Evolutionary conservation across 2,888 invertebrate species (phyloP), one percentile per base, ranked within the genome.

Genomic region (Rutpela maculata): DNA sequence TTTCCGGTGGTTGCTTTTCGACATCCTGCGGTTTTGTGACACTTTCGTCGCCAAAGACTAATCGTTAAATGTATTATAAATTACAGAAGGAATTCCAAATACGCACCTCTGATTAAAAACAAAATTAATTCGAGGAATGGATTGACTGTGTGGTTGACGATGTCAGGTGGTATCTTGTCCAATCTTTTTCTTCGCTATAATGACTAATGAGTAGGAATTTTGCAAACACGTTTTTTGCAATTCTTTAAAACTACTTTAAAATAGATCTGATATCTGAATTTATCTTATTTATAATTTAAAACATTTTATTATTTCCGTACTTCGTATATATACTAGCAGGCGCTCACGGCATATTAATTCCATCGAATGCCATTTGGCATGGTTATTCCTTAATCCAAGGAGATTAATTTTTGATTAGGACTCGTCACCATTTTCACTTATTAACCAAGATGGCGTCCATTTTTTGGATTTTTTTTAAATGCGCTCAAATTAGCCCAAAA

Each of bases 1-100:
- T 66, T 74, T 74, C 74, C 74, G 66, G 74, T 67, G 70, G 70
- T 70, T 57, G 69, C 17, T 69, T 60, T 70, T 59, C 70, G 62
- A 70, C 70, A 69, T 69, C 26, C 57, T 18, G 69, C 31, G 57
- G 70, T 70, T 70, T 59, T 67, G 59, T 59, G 59, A 59, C 59
- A 59, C 67, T 67, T 38, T 65, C 67, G 55, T 67, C 67, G 50
- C 55, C 55, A 55, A 22, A 55, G 19, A 55, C 50, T 67, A 55
- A 67, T 67, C 22, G 67, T 15, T 67, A n/a, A 26, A 4, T 22
- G 17, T 50, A 50, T 50, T n/a, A n/a, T n/a, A 50, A 50, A 50
- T 55, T 15, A 18, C 55, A 65, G 26, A 67, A n/a, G 43, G 19
- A 26, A 67, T 67, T 19, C 5, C 22, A 55, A 43, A 26, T 67